Percentiles rank a stretch among this genome's conserved stretches.
phyloP scores from a whole-genome alignment of 1,140 invertebrate species.

The Tigriopus japonicus region DNA sequence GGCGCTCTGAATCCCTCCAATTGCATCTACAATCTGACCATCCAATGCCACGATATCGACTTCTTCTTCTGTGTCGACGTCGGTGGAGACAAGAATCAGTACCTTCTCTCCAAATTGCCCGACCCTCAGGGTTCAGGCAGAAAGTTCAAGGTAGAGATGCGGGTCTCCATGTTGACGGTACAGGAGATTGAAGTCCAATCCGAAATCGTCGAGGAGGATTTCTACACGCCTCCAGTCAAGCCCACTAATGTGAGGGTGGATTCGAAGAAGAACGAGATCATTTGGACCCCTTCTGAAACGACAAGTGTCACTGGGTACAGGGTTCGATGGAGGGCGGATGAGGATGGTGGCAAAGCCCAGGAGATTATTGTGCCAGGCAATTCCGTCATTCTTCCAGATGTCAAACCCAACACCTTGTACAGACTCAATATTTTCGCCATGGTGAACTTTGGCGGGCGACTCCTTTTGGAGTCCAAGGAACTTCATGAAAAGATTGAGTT shows the following conservation, averaged over 20 bases:
- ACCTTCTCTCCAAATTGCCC: neutral
- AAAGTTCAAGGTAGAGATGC: neutral
- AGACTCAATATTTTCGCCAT: neutral
- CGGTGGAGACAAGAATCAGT: neutral
- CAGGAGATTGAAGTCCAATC: neutral
- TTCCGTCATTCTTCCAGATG: neutral
- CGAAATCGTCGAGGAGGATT: neutral
- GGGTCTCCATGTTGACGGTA: neutral
- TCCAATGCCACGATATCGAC: neutral
- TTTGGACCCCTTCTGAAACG: neutral
- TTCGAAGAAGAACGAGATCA: neutral
- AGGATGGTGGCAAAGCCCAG: neutral
- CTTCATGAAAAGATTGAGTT: neutral
- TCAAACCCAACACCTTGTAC: neutral
- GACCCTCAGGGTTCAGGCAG: neutral
- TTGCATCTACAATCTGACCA: neutral
- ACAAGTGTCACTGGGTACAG: neutral
- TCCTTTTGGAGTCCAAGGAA: neutral
- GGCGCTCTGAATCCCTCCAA: neutral
- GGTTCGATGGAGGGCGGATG: neutral
- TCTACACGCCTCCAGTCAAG: neutral
- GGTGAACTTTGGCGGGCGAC: neutral
- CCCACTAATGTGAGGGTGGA: neutral
- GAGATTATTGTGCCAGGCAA: neutral
- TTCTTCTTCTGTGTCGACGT: neutral